Evolutionary conservation across 1,140 invertebrate genomes (phyloP).

Genomic region (Leptopilina boulardi): DNA sequence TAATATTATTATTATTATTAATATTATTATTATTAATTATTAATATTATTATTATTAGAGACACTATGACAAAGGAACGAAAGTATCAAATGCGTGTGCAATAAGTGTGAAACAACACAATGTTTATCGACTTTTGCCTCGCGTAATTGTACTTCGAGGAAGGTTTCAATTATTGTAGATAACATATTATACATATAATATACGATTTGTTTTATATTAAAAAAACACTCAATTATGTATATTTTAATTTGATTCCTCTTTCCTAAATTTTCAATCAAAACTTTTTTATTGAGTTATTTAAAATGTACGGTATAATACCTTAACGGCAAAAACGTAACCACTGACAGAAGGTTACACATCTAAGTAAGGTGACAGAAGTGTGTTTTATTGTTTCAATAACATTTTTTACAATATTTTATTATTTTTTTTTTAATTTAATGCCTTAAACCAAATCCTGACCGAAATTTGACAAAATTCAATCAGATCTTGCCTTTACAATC

Average conservation of each 20-base stretch:
- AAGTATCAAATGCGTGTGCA: slow-evolving; percentile 54
- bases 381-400: too few relatives aligned
- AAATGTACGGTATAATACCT: too few relatives aligned
- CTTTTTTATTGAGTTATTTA: too few relatives aligned
- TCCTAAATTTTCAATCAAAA: background rate
- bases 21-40: slow-evolving; percentile 49
- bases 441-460: too few relatives aligned
- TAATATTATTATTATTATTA: slow-evolving; percentile 32
- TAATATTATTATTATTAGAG: slow-evolving; percentile 43
- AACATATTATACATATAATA: slow-evolving; percentile 59
- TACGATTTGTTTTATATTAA: slow-evolving; percentile 70
- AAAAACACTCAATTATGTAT: slow-evolving; percentile 64
- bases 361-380: too few relatives aligned
- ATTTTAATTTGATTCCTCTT: slow-evolving; percentile 45
- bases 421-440: too few relatives aligned
- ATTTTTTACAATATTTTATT: too few relatives aligned
- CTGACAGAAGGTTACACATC: too few relatives aligned
- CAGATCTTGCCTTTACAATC: too few relatives aligned
- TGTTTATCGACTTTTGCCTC: slow-evolving; percentile 48
- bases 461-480: too few relatives aligned
- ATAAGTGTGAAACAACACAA: slow-evolving; percentile 46
- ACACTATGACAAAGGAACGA: slow-evolving; percentile 29
- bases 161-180: slow-evolving; percentile 70
- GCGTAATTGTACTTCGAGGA: slow-evolving; percentile 52
- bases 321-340: too few relatives aligned